Base-by-base conservation (phyloP, 1,140 invertebrate genomes). In the Globodera ellingtonae region DNA sequence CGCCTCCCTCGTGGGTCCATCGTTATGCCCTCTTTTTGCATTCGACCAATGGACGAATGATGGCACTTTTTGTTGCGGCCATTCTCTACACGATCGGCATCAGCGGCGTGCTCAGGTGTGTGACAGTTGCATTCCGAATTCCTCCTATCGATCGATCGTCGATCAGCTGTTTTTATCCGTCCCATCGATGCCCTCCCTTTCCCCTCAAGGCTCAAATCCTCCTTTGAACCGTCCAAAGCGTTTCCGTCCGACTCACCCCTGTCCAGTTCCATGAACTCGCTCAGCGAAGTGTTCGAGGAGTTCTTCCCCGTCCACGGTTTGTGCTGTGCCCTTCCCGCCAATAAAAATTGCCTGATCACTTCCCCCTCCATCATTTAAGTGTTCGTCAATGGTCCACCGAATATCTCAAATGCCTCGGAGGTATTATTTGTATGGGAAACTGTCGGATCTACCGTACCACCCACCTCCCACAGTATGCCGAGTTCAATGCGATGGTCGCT, bases 201-300 rank as follows among this genome's bases (percentile, higher is more conserved):
- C 10, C 18, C 5, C 56, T 15, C 10, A 75, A 79, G 71, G 44
- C 73, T 72, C 79, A 88, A 82, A 67, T 82, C 86, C 13, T 81
- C 84, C 10, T 89, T 89, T 75, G 87, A 89, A 69, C 87, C 87
- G 7, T 85, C 85, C 13, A 89, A 88, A 70, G 88, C 88, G 13
- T 88, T 88, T 80, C 86, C 86, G 13, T 88, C 85, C 15, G 87
- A 88, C 76, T 88, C 86, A 7, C 84, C 87, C 9, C 62, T 88
- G 15, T 78, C 87, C 6, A 84, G 81, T 69, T 87, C 87, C 24
- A 79, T 88, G 56, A 77, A 66, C 15, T 77, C 72, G 50, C 77
- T 86, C 15, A 59, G 83, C 46, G 79, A 85, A 9, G 85, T 89
- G 47, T 89, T 89, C 83, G 82, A 89, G 76, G 82, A 84, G 59